A percentile compares a stretch with the other conserved stretches of the same genome.
phyloP scores from a whole-genome alignment of 2,113 vertebrate genomes.

The Channa maculata region DNA sequence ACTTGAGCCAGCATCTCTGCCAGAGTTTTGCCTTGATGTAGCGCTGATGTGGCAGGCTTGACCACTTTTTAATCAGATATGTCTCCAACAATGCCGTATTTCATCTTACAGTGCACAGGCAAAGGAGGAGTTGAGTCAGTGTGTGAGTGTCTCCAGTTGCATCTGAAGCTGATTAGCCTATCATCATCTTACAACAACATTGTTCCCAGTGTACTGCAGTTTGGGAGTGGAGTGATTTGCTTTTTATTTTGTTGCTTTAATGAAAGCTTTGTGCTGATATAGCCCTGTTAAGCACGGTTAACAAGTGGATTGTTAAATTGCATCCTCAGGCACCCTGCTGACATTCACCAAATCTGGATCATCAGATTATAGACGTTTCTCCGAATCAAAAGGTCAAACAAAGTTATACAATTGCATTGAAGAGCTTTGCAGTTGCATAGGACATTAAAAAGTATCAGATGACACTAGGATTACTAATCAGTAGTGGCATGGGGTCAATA shows the following conservation, averaged over 20 bases:
- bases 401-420: too few species aligned
- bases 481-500: neutral
- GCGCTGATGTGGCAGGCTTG: constrained; percentile 67
- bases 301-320: constrained; percentile 1
- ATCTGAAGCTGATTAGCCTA: constrained; percentile 62
- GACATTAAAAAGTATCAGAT: neutral
- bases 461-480: neutral
- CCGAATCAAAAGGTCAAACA: neutral
- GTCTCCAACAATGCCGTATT: constrained; percentile 46
- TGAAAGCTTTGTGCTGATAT: constrained; percentile 66
- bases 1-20: constrained; percentile 49
- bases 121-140: constrained; percentile 40
- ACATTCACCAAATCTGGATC: neutral
- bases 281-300: constrained; percentile 36
- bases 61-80: constrained; percentile 46
- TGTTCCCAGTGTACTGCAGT: constrained; percentile 48
- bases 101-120: constrained; percentile 32
- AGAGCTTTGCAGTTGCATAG: too few species aligned
- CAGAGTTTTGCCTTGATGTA: constrained; percentile 48
- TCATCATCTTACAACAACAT: constrained; percentile 66
- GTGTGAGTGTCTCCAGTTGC: constrained; percentile 45
- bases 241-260: constrained; percentile 73
- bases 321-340: neutral
- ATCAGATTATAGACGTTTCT: constrained; percentile 14
- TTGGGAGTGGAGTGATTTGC: constrained; percentile 39